These are phyloP conservation scores for Agrotis puta DNA, from an alignment of 2,888 invertebrate species.

Conservation along the genomic window DNA sequence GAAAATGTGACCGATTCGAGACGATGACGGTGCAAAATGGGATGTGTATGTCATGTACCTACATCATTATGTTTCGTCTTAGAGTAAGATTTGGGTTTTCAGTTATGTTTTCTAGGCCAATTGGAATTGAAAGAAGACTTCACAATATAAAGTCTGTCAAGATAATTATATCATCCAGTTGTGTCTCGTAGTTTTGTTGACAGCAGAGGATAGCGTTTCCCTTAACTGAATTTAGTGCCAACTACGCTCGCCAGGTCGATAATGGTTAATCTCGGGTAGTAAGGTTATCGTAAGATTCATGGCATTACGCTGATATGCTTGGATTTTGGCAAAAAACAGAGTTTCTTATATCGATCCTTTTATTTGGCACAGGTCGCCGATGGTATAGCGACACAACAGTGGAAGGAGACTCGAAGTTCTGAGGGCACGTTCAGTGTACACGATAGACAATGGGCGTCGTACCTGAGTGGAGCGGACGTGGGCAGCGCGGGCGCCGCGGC, in stretches of 20 bases:
- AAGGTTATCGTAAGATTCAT: neutral
- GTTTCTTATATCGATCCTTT: neutral
- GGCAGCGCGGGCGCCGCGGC: conserved; percentile 92
- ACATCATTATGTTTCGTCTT: no score
- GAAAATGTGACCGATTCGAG: no score
- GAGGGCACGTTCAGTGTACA: conserved; percentile 94
- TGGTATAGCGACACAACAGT: conserved; percentile 92
- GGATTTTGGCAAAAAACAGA: no score
- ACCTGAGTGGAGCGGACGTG: conserved; percentile 93
- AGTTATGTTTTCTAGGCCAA: neutral
- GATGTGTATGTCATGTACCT: neutral
- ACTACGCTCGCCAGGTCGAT: neutral
- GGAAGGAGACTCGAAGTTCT: conserved; percentile 89
- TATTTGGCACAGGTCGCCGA: conserved; percentile 87
- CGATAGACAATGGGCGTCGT: conserved; percentile 95
- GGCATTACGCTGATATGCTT: neutral
- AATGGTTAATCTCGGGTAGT: neutral
- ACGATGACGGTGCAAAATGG: neutral
- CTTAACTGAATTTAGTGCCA: neutral
- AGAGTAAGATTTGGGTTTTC: neutral
- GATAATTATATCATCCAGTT: neutral
- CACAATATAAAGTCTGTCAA: neutral
- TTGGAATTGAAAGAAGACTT: neutral
- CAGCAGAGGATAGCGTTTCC: neutral
- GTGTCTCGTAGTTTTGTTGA: neutral